Percentiles rank a stretch among this genome's conserved stretches.
These are phyloP conservation scores for Labroides dimidiatus DNA, from an alignment of 2,797 vertebrate species.

Conservation along the genomic window DNA sequence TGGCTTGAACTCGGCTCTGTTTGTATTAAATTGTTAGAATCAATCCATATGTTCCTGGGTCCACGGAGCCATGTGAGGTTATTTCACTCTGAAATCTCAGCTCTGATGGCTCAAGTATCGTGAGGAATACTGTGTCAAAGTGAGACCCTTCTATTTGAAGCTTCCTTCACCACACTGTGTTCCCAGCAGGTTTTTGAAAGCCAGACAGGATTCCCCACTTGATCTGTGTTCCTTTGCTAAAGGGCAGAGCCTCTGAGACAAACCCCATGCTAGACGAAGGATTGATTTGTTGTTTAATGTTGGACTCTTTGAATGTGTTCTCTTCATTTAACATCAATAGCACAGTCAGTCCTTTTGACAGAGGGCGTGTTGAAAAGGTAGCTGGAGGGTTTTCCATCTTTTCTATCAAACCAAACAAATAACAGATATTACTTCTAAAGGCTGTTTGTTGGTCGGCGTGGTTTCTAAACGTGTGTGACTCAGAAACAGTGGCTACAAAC, in stretches of 20 bases:
- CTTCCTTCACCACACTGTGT: slow-evolving; percentile 45
- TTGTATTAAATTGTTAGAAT: no score
- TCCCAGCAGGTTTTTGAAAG: slow-evolving; percentile 41
- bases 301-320: slow-evolving; percentile 59
- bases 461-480: slow-evolving; percentile 12
- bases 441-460: no score
- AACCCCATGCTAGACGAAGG: slow-evolving; percentile 60
- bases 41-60: background rate
- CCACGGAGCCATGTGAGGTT: slow-evolving; percentile 6
- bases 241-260: slow-evolving; percentile 56
- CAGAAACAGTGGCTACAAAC: slow-evolving; percentile 18
- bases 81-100: background rate
- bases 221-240: slow-evolving; percentile 52
- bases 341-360: slow-evolving; percentile 27
- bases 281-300: slow-evolving; percentile 67
- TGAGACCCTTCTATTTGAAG: slow-evolving; percentile 53
- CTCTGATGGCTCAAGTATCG: background rate
- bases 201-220: slow-evolving; percentile 31
- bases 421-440: no score
- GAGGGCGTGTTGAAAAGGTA: slow-evolving; percentile 9
- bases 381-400: background rate
- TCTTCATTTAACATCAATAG: slow-evolving; percentile 55
- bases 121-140: slow-evolving; percentile 1
- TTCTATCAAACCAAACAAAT: no score
- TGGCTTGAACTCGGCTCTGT: no score